Conservation (phyloP, 1,140 invertebrate genomes). For the Calosoma granatense region DNA sequence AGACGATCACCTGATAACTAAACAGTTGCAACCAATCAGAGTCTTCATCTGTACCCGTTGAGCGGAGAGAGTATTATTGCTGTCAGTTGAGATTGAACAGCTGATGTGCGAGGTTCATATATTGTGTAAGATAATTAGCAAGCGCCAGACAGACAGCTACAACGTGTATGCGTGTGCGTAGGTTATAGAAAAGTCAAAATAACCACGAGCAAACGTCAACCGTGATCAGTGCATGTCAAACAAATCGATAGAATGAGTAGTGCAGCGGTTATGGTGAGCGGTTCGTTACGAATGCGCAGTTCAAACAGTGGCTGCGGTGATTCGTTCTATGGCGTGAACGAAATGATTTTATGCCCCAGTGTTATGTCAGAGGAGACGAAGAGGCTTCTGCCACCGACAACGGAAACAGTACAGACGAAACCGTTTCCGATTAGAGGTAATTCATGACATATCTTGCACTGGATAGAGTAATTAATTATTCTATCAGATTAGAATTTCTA, state of each 20-base stretch:
- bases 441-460: slow-evolving; percentile 15
- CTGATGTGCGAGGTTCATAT: neutral
- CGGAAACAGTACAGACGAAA: slow-evolving; percentile 75
- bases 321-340: slow-evolving; percentile 24
- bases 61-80: too few species aligned
- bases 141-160: too few species aligned
- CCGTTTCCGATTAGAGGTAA: slow-evolving; percentile 73
- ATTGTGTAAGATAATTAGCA: too few species aligned
- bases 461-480: neutral
- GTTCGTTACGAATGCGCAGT: slow-evolving; percentile 31
- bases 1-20: neutral
- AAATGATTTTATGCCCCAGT: slow-evolving; percentile 50
- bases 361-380: slow-evolving; percentile 53
- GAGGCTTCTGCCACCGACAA: slow-evolving; percentile 54
- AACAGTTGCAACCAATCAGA: neutral
- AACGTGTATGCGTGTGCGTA: neutral
- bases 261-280: slow-evolving; percentile 25
- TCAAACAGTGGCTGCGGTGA: slow-evolving; percentile 18
- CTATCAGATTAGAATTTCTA: neutral
- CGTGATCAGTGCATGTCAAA: neutral
- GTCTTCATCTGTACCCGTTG: too few species aligned
- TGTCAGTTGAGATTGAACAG: neutral
- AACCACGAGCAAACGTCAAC: neutral
- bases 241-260: slow-evolving; percentile 16
- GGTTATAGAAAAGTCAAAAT: neutral